Base-by-base conservation (phyloP, 2,888 invertebrate genomes). In the Thysanoteuthis rhombus region DNA sequence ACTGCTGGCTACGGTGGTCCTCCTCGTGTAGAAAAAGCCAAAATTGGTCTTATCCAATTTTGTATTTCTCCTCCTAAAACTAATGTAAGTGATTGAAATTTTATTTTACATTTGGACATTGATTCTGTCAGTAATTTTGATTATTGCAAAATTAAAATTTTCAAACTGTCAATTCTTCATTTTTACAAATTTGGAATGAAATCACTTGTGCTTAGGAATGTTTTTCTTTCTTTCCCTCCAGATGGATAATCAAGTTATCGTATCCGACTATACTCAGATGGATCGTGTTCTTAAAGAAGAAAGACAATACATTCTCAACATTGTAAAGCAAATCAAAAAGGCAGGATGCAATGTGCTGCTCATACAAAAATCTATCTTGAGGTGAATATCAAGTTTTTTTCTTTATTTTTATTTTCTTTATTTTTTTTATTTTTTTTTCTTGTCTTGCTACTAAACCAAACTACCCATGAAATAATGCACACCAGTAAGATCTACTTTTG, bases 51-150 rank as follows among this genome's bases (percentile, higher is more conserved):
- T 36, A 99, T 99, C 95, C 99, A 99, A 97, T 99, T 99, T 97
- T 99, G 99, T 97, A 99, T 99, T 97, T 99, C 99, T 32, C 99
- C 99, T 93, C 99, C 99, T 19, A 99, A 99, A 97, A 99, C 99
- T 94, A 99, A 99, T 96, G 97, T 97, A 95, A 96, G 96, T 95
- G 40, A 32, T 25, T 52, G 25, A 25, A 16, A 47, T 47, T 47
- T 47, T 47, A 47, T 47, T 25, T 52, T 92, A 16, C 19, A n/a
- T 36, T 45, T 40, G 22, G 5, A 32, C 90, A 38, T 19, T 1
- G 8, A 40, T 40, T 90, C 40, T 32, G 8, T 90, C 8, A 32
- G 40, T 38, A 6, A 40, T 90, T 32, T 32, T 90, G 32, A 39
- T 90, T 40, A 39, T 90, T 90, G 52, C 25, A 52, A 52, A 19